Percentiles rank a stretch among this genome's conserved stretches.
phyloP scores from a whole-genome alignment of 2,797 vertebrate species.

The Malacoraja senta region DNA sequence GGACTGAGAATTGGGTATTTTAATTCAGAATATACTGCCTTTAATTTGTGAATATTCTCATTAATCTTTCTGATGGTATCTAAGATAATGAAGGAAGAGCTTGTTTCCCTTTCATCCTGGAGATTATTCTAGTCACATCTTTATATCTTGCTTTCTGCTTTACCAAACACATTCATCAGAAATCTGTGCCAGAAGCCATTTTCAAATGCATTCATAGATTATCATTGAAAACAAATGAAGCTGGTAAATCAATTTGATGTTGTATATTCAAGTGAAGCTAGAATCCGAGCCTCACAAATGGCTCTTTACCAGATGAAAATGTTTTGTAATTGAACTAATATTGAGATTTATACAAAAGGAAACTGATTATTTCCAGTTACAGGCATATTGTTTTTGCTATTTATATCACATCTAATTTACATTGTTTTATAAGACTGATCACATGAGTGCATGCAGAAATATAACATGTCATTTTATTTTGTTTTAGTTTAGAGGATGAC shows the following conservation, averaged over 20 bases:
- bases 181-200: conserved; percentile 22
- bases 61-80: neutral
- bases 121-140: conserved; percentile 33
- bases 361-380: conserved; percentile 27
- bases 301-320: conserved; percentile 9
- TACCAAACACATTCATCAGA: conserved; percentile 28
- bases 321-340: conserved; percentile 34
- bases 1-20: neutral
- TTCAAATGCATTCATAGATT: conserved; percentile 36
- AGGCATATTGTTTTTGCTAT: neutral
- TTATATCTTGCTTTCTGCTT: conserved; percentile 16
- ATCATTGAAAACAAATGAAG: conserved; percentile 31
- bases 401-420: conserved; percentile 2
- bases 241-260: conserved; percentile 36
- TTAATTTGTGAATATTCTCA: conserved; percentile 14
- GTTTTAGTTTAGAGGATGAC: neutral
- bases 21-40: neutral
- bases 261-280: conserved; percentile 26
- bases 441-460: neutral
- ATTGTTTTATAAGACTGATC: conserved; percentile 9
- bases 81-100: conserved; percentile 10
- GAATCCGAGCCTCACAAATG: conserved; percentile 23
- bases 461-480: neutral
- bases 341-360: conserved; percentile 39
- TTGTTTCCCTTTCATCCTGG: neutral